A percentile compares a stretch with the other conserved stretches of the same genome.
phyloP scores from a whole-genome alignment of 2,797 vertebrate genomes.

The Hafferia zeledoni region DNA sequence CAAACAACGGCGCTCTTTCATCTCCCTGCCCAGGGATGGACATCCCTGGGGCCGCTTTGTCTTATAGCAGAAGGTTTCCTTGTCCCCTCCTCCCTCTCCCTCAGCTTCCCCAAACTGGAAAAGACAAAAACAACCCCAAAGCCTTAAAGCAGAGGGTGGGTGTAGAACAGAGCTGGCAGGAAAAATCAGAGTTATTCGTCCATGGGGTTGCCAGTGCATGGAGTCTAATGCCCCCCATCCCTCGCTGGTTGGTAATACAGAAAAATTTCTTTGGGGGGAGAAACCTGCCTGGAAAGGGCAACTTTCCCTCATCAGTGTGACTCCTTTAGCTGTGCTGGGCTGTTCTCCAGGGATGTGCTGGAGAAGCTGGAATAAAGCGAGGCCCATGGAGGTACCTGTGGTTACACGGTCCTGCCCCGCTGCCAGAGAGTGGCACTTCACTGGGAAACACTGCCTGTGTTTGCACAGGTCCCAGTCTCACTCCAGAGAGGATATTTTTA shows the following conservation, averaged over 20 bases:
- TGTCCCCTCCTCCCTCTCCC: not conserved
- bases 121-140: not conserved
- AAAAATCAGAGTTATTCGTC: not conserved
- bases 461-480: not conserved
- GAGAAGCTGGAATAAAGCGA: not conserved
- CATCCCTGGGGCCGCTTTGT: slow-evolving; percentile 9
- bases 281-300: not conserved
- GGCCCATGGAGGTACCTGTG: not conserved
- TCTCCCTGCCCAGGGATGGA: slow-evolving; percentile 23
- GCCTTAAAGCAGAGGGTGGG: not conserved
- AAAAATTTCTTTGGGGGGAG: rapidly evolving
- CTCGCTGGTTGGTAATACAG: rapidly evolving
- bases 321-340: not conserved
- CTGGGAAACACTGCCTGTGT: not conserved
- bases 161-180: not conserved
- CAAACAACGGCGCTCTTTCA: slow-evolving; percentile 51
- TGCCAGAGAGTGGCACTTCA: not conserved
- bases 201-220: not conserved
- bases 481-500: not conserved
- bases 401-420: not conserved
- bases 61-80: not conserved
- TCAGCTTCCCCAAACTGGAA: not conserved
- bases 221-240: rapidly evolving
- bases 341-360: not conserved
- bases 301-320: not conserved